Evolutionary conservation across 2,888 invertebrate genomes (phyloP), one percentile per base, ranked within the genome.

Genomic region (Micoletzkya japonica): DNA sequence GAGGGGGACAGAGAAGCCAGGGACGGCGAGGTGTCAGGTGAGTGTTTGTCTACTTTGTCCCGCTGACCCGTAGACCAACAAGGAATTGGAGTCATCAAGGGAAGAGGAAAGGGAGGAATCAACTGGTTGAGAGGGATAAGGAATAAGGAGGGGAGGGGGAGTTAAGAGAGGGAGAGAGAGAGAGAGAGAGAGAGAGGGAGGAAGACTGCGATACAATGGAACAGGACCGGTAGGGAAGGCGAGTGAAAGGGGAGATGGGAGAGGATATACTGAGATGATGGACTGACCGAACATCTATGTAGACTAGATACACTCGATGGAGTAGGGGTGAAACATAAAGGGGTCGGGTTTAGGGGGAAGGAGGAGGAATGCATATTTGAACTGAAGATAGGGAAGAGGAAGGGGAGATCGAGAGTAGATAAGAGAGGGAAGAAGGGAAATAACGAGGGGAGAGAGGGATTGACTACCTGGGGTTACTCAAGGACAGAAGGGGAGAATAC

Each of bases 341-440:
- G 20, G 10, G 44, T 14, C 10, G 10, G 44, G 44, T 14, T 10
- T n/a, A 44, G 20, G 44, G 44, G 44, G 20, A 44, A 44, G 44
- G 44, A 44, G 44, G 44, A 44, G 44, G 20, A 10, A 14, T 44
- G 44, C 20, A n/a, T n/a, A n/a, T n/a, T n/a, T n/a, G n/a, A n/a
- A n/a, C n/a, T n/a, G n/a, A n/a, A 52, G 52, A n/a, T n/a, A 24
- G 24, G 26, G 52, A 52, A 52, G 52, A 52, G 24, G 52, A 52
- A 52, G n/a, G 26, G 24, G 56, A 14, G 17, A 7, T 56, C 56
- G 44, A 49, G 58, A 39, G 58, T n/a, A 52, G 32, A 50, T 64
- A 50, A 66, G 61, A 70, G 52, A 70, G 37, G 64, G 39, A 32
- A 26, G 28, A 7, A 64, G 56, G n/a, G 56, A 56, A 26, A 56